Evolutionary conservation across 2,113 vertebrate species (phyloP), one percentile per base, ranked within the genome.

Genomic region (Austrofundulus limnaeus): DNA sequence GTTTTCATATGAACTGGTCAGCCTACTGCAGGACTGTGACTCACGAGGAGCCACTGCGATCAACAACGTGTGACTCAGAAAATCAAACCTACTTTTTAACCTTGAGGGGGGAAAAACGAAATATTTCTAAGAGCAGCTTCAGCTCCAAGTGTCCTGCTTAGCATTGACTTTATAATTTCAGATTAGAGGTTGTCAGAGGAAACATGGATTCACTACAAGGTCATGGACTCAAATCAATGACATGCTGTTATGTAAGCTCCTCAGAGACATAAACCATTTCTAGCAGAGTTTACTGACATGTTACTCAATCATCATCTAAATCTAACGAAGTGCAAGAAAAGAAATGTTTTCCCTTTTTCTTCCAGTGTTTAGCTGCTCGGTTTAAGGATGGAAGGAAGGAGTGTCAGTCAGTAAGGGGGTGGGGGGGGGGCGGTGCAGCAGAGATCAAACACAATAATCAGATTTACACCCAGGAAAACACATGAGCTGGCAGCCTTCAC

Each of bases 231-330:
- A 42, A 63, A 63, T 63, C 38, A 74, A 62, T 76, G 75, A 76
- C 72, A 42, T 52, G 45, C 52, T 13, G 68, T 84, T 88, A 84
- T 61, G 56, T 73, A 83, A 84, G 42, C 63, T 54, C 66, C 69
- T 77, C 50, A 24, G 63, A 81, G 81, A 75, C n/a, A 23, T 43
- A 50, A 77, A 64, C 39, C 62, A 50, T 53, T 71, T 82, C 53
- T 16, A 46, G 56, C 20, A 8, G 72, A 56, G 23, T 34, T 47
- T 75, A 57, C 43, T 37, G 50, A 73, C 42, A 60, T 45, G 70
- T 4, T 61, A 51, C 72, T 76, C 45, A 51, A 43, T 50, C 50
- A 68, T 21, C 24, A 23, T 67, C 61, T 45, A 11, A 23, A 38
- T 54, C n/a, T 49, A 45, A 24, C 5, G 61, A 68, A 68, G 5